Conservation (phyloP, 2,113 vertebrate genomes). For the Clarias batrachus region DNA sequence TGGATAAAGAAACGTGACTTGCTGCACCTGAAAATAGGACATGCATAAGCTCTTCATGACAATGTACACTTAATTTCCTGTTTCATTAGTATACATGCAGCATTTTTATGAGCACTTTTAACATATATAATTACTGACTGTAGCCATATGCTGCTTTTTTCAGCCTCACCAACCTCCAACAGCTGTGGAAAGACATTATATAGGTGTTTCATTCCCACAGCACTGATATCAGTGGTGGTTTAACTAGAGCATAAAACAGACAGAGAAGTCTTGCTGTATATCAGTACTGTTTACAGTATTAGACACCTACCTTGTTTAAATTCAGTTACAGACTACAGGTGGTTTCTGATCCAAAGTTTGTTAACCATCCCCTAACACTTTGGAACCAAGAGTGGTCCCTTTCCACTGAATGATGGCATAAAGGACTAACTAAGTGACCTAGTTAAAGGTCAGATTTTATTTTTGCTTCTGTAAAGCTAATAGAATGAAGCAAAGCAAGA, state of each 20-base stretch:
- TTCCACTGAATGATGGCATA: not conserved
- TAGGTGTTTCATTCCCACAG: not conserved
- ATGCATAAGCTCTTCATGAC: not conserved
- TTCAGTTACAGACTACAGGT: not conserved
- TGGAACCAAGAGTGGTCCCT: too few species aligned
- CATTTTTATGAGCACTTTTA: not conserved
- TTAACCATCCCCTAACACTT: not conserved
- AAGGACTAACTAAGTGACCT: not conserved
- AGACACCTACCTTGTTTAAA: not conserved
- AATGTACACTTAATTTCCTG: too few species aligned
- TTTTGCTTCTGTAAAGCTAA: not conserved
- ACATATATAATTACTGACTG: not conserved
- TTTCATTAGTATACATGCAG: too few species aligned
- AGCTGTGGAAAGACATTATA: not conserved
- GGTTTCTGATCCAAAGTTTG: not conserved
- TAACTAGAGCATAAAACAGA: not conserved
- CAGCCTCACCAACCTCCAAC: not conserved
- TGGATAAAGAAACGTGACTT: not conserved
- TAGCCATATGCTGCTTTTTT: too few species aligned
- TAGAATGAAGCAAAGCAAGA: not conserved
- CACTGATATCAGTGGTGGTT: not conserved
- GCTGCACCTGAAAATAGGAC: not conserved
- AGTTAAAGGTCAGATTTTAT: not conserved
- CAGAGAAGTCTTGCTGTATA: not conserved
- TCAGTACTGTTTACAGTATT: not conserved